Evolutionary conservation across 2,888 invertebrate species (phyloP).

Genomic region (Papilio elwesi): DNA sequence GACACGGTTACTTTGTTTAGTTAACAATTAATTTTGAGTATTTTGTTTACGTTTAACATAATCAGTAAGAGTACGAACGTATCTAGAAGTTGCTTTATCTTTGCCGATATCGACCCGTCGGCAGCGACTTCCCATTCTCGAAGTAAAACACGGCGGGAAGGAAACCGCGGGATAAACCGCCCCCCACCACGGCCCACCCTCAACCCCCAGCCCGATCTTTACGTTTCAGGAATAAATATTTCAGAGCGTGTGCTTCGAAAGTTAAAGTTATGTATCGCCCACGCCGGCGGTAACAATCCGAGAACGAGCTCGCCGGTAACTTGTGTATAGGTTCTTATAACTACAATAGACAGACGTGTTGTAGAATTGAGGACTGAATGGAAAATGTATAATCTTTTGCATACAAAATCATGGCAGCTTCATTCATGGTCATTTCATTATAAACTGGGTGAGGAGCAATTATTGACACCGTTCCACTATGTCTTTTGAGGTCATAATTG

Average conservation of each 20-base stretch:
- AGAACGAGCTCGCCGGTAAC: conserved; percentile 74
- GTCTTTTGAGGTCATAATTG: no score
- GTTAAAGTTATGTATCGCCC: conserved; percentile 83
- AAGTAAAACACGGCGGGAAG: conserved; percentile 84
- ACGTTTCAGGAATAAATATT: conserved; percentile 85
- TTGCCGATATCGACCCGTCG: conserved; percentile 82
- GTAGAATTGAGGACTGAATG: neutral
- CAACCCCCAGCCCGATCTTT: conserved; percentile 76
- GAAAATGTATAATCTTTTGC: neutral
- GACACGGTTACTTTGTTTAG: neutral
- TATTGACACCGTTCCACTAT: no score
- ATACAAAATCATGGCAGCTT: neutral
- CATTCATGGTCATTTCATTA: no score
- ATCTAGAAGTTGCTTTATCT: conserved; percentile 68
- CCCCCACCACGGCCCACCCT: conserved; percentile 53
- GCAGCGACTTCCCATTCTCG: conserved; percentile 84
- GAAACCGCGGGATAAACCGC: conserved; percentile 84
- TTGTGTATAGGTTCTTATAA: conserved; percentile 63
- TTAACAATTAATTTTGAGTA: neutral
- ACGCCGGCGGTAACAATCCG: conserved; percentile 78
- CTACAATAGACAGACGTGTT: neutral
- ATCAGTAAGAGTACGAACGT: conserved; percentile 42
- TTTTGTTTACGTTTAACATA: conserved; percentile 21
- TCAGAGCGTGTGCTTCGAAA: conserved; percentile 84
- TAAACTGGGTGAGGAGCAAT: no score